Evolutionary conservation across 1,140 invertebrate species (phyloP).

Genomic region (Mesaphorura yosii): DNA sequence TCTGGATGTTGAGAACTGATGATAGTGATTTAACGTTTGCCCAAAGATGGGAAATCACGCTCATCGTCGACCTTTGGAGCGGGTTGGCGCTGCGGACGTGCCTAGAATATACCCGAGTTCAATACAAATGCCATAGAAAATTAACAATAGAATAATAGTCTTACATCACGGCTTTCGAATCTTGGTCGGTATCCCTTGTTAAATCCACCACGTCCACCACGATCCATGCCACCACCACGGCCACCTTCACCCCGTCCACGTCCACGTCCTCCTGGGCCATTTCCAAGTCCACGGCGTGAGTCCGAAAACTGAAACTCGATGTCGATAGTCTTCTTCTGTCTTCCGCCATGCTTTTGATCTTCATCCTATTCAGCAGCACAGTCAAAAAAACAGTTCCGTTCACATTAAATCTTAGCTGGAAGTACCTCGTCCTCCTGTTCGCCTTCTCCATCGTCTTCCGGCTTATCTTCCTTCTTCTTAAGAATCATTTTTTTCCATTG

Average conservation of each 20-base stretch:
- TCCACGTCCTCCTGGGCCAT: slow-evolving; percentile 33
- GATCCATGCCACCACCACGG: slow-evolving; percentile 35
- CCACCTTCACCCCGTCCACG: slow-evolving; percentile 33
- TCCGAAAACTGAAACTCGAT: slow-evolving; percentile 84
- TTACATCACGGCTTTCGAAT: slow-evolving; percentile 29
- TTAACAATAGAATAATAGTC: slow-evolving; percentile 1
- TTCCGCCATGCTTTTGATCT: slow-evolving; percentile 72
- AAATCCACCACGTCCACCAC: slow-evolving; percentile 28
- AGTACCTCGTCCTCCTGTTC: slow-evolving; percentile 38
- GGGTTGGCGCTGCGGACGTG: slow-evolving; percentile 40
- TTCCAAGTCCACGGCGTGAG: slow-evolving; percentile 52
- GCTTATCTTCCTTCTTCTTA: slow-evolving; percentile 66
- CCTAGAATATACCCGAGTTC: too few species aligned
- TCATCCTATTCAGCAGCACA: slow-evolving; percentile 44
- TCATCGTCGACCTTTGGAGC: slow-evolving; percentile 91
- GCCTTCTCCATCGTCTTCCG: slow-evolving; percentile 49
- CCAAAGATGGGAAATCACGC: slow-evolving; percentile 83
- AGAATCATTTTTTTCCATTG: slow-evolving; percentile 88
- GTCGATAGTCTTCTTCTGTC: slow-evolving; percentile 72
- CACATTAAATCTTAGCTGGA: not conserved
- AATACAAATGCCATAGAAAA: slow-evolving; percentile 4
- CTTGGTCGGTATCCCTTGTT: too few species aligned
- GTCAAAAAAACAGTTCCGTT: too few species aligned
- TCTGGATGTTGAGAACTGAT: too few species aligned
- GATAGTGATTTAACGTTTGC: too few species aligned